Evolutionary conservation across 2,113 vertebrate genomes (phyloP).

Genomic region (Promerops cafer): DNA sequence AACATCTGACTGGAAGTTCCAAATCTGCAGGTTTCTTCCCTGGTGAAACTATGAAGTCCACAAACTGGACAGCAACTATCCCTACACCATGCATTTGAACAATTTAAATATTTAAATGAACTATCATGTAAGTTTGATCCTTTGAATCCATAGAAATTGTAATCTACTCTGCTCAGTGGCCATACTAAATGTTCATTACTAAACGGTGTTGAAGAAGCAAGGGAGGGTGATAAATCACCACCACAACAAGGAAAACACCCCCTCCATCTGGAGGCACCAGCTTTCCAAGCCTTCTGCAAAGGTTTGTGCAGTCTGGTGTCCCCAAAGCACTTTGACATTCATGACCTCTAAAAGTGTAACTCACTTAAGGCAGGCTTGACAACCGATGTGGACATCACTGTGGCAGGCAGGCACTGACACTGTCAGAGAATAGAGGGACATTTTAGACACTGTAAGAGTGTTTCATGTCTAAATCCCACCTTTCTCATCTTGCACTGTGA

Average conservation of each 20-base stretch:
- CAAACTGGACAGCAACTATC: neutral
- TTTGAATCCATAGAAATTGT: neutral
- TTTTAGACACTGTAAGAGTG: neutral
- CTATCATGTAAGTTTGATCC: neutral
- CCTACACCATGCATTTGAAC: neutral
- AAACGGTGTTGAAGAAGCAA: neutral
- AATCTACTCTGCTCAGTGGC: neutral
- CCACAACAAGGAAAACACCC: neutral
- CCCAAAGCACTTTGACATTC: neutral
- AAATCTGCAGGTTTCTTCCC: neutral
- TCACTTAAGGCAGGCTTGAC: neutral
- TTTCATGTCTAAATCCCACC: neutral
- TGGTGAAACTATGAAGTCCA: neutral
- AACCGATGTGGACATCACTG: neutral
- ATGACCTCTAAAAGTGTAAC: neutral
- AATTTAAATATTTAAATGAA: neutral
- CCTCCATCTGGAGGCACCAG: neutral
- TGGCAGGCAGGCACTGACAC: neutral
- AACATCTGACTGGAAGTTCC: neutral
- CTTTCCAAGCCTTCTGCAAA: neutral
- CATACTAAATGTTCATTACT: neutral
- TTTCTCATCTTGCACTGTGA: neutral
- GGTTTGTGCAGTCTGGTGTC: accelerated
- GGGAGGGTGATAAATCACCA: neutral
- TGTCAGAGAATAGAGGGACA: neutral